phyloP scores from a whole-genome alignment of 2,113 vertebrate genomes.

The Pipra filicauda region DNA sequence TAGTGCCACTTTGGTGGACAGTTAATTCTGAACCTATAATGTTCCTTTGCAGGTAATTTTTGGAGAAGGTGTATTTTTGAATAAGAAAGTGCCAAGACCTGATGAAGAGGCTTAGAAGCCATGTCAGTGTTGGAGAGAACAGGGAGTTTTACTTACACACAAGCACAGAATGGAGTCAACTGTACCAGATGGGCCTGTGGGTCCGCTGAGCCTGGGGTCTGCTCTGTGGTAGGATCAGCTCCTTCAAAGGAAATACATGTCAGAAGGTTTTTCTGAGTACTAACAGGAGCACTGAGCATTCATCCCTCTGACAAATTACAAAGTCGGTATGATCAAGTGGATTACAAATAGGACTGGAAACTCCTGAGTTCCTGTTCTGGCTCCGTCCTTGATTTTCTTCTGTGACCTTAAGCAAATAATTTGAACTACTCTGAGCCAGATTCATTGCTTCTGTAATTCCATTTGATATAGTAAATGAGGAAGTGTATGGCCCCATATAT shows the following conservation, averaged over 20 bases:
- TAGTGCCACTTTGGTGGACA: background rate
- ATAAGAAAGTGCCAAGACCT: background rate
- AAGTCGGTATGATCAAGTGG: background rate
- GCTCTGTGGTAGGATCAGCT: background rate
- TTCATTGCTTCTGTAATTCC: constrained; percentile 22
- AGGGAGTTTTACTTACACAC: background rate
- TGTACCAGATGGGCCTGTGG: background rate
- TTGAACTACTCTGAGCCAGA: constrained; percentile 8
- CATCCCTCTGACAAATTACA: background rate
- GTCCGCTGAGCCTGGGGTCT: background rate
- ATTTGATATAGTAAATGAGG: constrained; percentile 28
- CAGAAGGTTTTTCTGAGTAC: background rate
- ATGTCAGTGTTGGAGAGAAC: background rate
- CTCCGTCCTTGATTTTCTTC: background rate
- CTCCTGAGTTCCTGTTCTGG: background rate
- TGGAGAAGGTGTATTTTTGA: background rate
- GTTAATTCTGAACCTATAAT: background rate
- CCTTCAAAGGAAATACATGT: background rate
- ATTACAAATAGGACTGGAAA: constrained; percentile 22
- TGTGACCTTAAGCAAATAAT: constrained; percentile 42
- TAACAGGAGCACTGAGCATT: background rate
- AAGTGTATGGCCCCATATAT: constrained; percentile 19
- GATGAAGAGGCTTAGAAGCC: background rate
- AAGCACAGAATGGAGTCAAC: no score
- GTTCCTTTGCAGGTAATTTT: background rate